Evolutionary conservation across 2,113 vertebrate genomes (phyloP), one percentile per base, ranked within the genome.

Genomic region (Tamias sibiricus): DNA sequence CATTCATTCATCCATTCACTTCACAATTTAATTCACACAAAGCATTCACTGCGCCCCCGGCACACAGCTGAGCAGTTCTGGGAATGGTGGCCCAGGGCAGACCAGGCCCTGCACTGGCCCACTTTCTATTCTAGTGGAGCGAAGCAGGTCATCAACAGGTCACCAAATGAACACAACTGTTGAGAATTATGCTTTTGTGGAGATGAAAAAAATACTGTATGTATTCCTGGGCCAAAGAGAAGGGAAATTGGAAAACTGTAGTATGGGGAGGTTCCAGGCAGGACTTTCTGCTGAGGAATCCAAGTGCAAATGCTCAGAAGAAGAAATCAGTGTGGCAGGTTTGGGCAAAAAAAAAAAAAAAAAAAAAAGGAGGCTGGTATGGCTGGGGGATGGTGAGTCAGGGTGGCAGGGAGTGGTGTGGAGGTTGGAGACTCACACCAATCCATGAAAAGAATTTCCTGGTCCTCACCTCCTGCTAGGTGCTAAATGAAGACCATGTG

Each of bases 291-390:
- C 2, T 0, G 14, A 88, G 72, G 2, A 24, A 49, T 42, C 9
- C 32, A 8, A 4, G 37, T 32, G 14, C 4, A 16, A 44, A 59
- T 30, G 10, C 13, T 64, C 6, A 1, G 32, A 28, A n/a, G 13
- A 1, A 2, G n/a, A 57, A 22, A 20, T 40, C 20, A 10, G 4
- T 24, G 28, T 22, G 19, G 13, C 24, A 1, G 1, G 0, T 9
- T 24, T 52, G 4, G 11, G 8, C 4, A 44, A 42, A 16, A 49
- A n/a, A n/a, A n/a, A n/a, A n/a, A n/a, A n/a, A n/a, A n/a, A n/a
- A n/a, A n/a, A n/a, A n/a, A 42, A 49, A 16, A 76, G 62, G 57
- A 72, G n/a, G 17, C 30, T 2, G 4, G 19, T 24, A 35, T 68
- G 81, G 49, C 69, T 24, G 32, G 11, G 49, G 19, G 16, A 0